Evolutionary conservation across 2,888 invertebrate species (phyloP), one percentile per base, ranked within the genome.

Genomic region (Agonum fuliginosum): DNA sequence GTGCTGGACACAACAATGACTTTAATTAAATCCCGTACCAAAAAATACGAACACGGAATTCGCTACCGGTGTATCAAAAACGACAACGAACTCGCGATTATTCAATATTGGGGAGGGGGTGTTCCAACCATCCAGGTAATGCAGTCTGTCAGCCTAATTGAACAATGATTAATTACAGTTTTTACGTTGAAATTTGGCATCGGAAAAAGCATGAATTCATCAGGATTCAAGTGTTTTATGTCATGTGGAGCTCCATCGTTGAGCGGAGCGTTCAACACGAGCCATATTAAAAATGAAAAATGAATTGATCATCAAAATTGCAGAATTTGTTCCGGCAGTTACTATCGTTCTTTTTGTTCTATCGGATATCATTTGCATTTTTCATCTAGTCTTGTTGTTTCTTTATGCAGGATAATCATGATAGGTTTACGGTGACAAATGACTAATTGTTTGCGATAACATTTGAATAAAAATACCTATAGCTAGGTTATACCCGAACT

Each of bases 131-230:
- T 2, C 17, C 67, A 75, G 67, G 48, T 75, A 75, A 75, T 75
- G 51, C 67, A 75, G 75, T 67, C 75, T 67, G 75, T 75, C 75
- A 46, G 48, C 48, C 67, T 75, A 75, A 75, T 75, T 75, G 75
- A 75, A 75, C 75, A 75, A 67, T 75, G 75, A 75, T 75, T 75
- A 65, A 75, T 75, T 75, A 75, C 75, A 30, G 30, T 75, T 75
- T 75, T 75, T 67, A 62, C 58, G 30, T 30, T 62, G 58, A 62
- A 62, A 62, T 74, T 65, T 62, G 74, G 62, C 74, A 74, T 62
- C 27, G 74, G 46, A 74, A 74, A 72, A 74, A 62, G 74, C 62
- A 43, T 30, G 19, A 74, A 74, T 46, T 74, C 73, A 74, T 74
- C 62, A 62, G 62, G 43, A 62, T 65, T 74, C 62, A 74, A 74